These are phyloP conservation scores for Homarus americanus DNA, from an alignment of 1,140 invertebrate species.

Conservation along the genomic window DNA sequence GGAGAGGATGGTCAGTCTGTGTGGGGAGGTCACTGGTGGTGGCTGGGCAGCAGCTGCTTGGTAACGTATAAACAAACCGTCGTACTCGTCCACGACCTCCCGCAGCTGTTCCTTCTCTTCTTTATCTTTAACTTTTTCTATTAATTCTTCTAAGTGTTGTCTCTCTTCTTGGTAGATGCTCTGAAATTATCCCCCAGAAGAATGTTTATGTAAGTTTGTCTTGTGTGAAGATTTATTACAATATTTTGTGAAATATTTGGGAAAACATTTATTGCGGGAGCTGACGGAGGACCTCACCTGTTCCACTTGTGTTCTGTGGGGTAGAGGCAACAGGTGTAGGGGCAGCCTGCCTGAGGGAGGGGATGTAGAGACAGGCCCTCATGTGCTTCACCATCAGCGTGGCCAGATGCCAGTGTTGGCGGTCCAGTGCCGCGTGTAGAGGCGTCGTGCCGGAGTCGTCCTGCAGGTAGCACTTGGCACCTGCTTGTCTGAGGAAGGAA, in stretches of 20 bases:
- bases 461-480: not conserved
- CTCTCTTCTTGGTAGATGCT: conserved; percentile 16
- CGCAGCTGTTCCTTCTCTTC: not conserved
- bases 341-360: conserved; percentile 12
- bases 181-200: not conserved
- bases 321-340: not conserved
- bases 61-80: not conserved
- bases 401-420: conserved; percentile 13
- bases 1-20: not conserved
- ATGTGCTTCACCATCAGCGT: conserved; percentile 2
- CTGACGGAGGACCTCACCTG: conserved; percentile 14
- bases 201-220: not conserved
- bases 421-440: conserved; percentile 1
- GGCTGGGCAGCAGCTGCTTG: not conserved
- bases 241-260: not conserved
- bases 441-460: conserved; percentile 7
- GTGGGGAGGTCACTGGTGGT: not conserved
- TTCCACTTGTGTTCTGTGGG: conserved; percentile 7
- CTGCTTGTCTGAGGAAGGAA: conserved; percentile 4
- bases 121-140: conserved; percentile 35
- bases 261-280: not conserved
- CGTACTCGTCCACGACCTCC: not conserved
- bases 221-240: not conserved
- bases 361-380: conserved; percentile 31
- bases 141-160: conserved; percentile 28